Percentiles rank a stretch among this genome's conserved stretches.
These are phyloP conservation scores for Cryptocephalus moraei DNA, from an alignment of 2,888 invertebrate species.

Conservation along the genomic window DNA sequence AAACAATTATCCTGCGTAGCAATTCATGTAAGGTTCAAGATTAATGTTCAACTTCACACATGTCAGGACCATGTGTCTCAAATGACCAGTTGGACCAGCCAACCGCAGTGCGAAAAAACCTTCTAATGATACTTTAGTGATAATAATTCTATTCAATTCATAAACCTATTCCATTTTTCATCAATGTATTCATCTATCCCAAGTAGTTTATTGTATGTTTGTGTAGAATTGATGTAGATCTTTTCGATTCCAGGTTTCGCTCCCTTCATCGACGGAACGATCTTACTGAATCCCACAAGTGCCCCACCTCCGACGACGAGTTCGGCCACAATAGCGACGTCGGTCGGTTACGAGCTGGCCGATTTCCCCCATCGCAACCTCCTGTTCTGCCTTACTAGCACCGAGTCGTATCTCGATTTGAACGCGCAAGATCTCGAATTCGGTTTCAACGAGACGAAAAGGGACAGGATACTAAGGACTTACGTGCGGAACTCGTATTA, in stretches of 20 bases:
- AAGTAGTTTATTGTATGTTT: no score
- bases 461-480: slow-evolving; percentile 80
- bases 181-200: no score
- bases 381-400: slow-evolving; percentile 72
- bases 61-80: no score
- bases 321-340: slow-evolving; percentile 47
- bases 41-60: no score
- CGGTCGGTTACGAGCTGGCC: slow-evolving; percentile 71
- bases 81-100: no score
- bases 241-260: slow-evolving; percentile 53
- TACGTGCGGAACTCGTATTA: slow-evolving; percentile 90
- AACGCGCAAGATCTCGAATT: slow-evolving; percentile 79
- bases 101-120: no score
- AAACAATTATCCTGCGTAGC: no score
- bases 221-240: no score
- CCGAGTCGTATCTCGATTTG: slow-evolving; percentile 73
- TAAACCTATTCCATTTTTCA: no score
- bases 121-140: no score
- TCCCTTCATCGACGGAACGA: slow-evolving; percentile 89
- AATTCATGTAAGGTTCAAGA: no score
- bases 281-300: slow-evolving; percentile 54
- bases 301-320: slow-evolving; percentile 20
- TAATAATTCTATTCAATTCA: no score
- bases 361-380: slow-evolving; percentile 75
- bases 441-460: slow-evolving; percentile 81